phyloP scores from a whole-genome alignment of 1,140 invertebrate species.

The Nixonia krombeini region DNA sequence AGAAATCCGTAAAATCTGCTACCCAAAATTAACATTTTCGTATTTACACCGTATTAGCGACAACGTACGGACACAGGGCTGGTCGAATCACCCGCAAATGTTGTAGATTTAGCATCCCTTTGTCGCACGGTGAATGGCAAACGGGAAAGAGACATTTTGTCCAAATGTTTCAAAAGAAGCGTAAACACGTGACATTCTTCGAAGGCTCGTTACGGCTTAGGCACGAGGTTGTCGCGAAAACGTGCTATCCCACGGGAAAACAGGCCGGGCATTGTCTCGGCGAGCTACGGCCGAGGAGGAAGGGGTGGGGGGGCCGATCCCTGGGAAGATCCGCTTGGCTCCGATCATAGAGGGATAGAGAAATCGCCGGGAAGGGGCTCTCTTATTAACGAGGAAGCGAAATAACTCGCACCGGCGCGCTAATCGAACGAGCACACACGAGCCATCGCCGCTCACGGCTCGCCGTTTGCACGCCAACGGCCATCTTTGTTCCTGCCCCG shows the following conservation, averaged over 20 bases:
- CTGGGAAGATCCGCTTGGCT: constrained; percentile 24
- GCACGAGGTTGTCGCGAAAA: not conserved
- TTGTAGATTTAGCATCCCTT: too few relatives aligned
- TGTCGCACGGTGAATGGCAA: too few relatives aligned
- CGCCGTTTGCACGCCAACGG: constrained; percentile 42
- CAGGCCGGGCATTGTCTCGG: constrained; percentile 43
- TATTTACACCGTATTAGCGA: too few relatives aligned
- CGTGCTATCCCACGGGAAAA: constrained; percentile 32
- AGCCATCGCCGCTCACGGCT: constrained; percentile 12
- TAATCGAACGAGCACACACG: constrained; percentile 65
- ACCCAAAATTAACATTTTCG: too few relatives aligned
- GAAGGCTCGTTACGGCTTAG: too few relatives aligned
- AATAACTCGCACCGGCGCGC: constrained; percentile 69
- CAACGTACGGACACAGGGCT: too few relatives aligned
- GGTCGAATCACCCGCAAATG: too few relatives aligned
- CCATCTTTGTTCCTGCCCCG: constrained; percentile 56
- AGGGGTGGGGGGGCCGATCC: not conserved
- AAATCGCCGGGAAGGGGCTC: constrained; percentile 41
- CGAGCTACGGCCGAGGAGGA: too few relatives aligned
- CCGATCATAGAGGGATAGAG: constrained; percentile 36
- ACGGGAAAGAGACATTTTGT: too few relatives aligned
- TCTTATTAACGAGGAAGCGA: constrained; percentile 72
- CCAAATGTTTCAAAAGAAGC: too few relatives aligned
- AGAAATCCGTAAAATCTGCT: too few relatives aligned
- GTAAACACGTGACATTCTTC: too few relatives aligned